Conservation (phyloP, 2,797 vertebrate species). For the Aselliscus stoliczkanus region DNA sequence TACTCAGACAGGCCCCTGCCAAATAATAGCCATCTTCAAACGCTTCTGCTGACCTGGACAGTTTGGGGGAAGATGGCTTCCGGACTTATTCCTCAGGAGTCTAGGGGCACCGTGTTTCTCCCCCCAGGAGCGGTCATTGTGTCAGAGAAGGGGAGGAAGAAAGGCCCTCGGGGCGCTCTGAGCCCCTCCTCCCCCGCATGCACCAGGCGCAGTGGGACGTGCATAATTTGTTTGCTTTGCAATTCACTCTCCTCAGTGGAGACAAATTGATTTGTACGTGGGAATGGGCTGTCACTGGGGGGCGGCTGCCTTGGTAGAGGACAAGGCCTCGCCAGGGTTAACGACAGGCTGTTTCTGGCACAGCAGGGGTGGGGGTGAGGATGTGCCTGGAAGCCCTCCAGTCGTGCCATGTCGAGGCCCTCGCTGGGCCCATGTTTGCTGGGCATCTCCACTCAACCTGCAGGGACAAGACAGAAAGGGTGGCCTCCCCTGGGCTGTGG, state of each 20-base stretch:
- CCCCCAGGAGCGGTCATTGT: not conserved
- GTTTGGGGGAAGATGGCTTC: not conserved
- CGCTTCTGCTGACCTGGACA: rapidly evolving
- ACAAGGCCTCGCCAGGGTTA: slow-evolving; percentile 5
- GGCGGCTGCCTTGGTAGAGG: slow-evolving; percentile 76
- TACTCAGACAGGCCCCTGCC: rapidly evolving
- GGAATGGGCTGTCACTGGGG: slow-evolving; percentile 87
- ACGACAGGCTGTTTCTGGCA: not conserved
- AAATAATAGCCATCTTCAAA: rapidly evolving
- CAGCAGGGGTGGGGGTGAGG: not conserved
- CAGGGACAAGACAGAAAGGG: not conserved
- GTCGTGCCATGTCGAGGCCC: rapidly evolving
- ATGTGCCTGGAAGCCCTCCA: rapidly evolving
- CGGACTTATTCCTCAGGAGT: not conserved
- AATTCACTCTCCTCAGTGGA: slow-evolving; percentile 97
- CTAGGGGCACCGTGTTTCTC: rapidly evolving
- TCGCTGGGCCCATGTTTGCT: rapidly evolving
- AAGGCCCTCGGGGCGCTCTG: slow-evolving; percentile 64
- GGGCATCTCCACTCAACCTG: not conserved
- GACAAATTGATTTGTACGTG: slow-evolving; percentile 94
- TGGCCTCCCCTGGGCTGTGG: not conserved
- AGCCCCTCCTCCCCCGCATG: not conserved
- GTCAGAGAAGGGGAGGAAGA: slow-evolving; percentile 72
- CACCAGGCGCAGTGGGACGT: slow-evolving; percentile 86
- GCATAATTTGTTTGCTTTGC: slow-evolving; percentile 98